These are phyloP conservation scores for Himalopsyche japonica DNA, from an alignment of 2,888 invertebrate genomes.

Conservation along the genomic window DNA sequence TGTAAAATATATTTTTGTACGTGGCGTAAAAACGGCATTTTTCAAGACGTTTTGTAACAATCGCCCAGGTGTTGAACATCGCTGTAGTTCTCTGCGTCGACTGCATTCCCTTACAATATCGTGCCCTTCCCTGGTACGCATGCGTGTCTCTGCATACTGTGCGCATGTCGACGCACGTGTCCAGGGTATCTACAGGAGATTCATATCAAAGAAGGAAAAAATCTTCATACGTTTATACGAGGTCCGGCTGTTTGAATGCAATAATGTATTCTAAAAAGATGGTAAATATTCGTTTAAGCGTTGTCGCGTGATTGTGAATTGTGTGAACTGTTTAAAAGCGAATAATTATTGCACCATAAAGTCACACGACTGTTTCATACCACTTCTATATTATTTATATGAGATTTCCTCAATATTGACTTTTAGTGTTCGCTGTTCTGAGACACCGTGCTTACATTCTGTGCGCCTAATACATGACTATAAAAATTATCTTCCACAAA, in stretches of 20 bases:
- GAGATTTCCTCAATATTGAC: too few species aligned
- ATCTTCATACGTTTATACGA: neutral
- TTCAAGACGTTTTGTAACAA: too few species aligned
- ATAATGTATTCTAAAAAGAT: neutral
- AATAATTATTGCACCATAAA: neutral
- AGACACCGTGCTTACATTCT: too few species aligned
- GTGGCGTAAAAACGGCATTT: too few species aligned
- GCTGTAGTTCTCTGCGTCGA: neutral
- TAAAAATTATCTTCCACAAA: too few species aligned
- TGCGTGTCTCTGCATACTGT: slow-evolving; percentile 11
- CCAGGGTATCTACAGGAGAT: neutral
- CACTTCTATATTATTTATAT: too few species aligned
- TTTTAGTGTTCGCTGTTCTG: too few species aligned
- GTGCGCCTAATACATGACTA: too few species aligned
- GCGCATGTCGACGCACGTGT: neutral
- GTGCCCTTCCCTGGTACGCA: slow-evolving; percentile 8
- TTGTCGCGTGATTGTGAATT: neutral
- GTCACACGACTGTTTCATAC: neutral
- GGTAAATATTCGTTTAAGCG: neutral
- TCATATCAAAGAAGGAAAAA: neutral
- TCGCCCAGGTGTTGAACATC: neutral
- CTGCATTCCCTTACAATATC: slow-evolving; percentile 9
- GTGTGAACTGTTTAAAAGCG: neutral
- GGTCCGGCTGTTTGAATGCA: neutral
- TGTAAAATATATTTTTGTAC: too few species aligned